Evolutionary conservation across 2,888 invertebrate species (phyloP).

Genomic region (Tuberolachnus salignus): DNA sequence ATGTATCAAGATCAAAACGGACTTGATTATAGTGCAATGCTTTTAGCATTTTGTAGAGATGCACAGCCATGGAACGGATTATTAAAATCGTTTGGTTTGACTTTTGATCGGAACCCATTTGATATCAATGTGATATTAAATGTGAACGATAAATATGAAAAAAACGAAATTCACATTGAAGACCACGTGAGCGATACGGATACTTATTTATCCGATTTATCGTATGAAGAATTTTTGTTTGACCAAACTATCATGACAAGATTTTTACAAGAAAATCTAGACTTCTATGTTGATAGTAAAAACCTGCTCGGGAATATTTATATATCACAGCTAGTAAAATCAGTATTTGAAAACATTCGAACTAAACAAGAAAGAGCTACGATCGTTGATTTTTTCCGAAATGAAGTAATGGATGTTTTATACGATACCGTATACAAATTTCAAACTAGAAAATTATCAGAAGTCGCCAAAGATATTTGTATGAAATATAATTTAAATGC

Average conservation of each 20-base stretch:
- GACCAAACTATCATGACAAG: slow-evolving; percentile 21
- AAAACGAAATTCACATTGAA: no score
- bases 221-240: slow-evolving; percentile 14
- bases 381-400: slow-evolving; percentile 10
- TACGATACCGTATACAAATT: slow-evolving; percentile 23
- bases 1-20: slow-evolving; percentile 22
- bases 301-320: slow-evolving; percentile 4
- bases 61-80: slow-evolving; percentile 25
- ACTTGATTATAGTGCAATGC: slow-evolving; percentile 24
- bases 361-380: neutral
- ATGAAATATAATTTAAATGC: slow-evolving; percentile 15
- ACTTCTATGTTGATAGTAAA: slow-evolving; percentile 4
- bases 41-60: slow-evolving; percentile 50
- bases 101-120: slow-evolving; percentile 26
- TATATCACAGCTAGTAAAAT: slow-evolving; percentile 18
- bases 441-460: slow-evolving; percentile 8
- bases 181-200: neutral
- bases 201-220: neutral
- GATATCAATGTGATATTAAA: neutral
- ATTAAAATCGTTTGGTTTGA: slow-evolving; percentile 29
- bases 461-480: slow-evolving; percentile 10
- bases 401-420: slow-evolving; percentile 13
- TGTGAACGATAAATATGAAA: no score
- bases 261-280: slow-evolving; percentile 23
- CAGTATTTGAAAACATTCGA: slow-evolving; percentile 4